Percentiles rank a stretch among this genome's conserved stretches.
These are phyloP conservation scores for Villa cingulata DNA, from an alignment of 2,888 invertebrate genomes.

Conservation along the genomic window DNA sequence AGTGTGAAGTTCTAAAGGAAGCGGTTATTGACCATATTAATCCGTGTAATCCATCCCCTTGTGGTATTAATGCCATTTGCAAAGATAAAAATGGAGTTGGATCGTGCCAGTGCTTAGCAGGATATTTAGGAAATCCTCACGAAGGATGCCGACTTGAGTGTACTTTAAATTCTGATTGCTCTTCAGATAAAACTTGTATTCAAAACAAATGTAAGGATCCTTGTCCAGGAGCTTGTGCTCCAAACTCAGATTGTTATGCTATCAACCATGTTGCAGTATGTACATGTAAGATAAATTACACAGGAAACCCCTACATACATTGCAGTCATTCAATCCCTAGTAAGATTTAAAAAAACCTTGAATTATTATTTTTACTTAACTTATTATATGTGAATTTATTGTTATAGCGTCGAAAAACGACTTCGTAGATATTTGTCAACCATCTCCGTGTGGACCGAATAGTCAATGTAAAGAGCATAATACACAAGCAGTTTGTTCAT, in stretches of 20 bases:
- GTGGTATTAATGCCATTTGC: constrained; percentile 60
- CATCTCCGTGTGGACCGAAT: constrained; percentile 63
- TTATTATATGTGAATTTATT: no score
- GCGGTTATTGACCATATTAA: constrained; percentile 35
- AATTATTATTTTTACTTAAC: no score
- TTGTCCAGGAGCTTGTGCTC: constrained; percentile 64
- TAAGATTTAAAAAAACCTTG: no score
- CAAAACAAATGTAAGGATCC: constrained; percentile 64
- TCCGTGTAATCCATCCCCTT: constrained; percentile 48
- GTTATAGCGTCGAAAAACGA: no score
- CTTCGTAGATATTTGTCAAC: constrained; percentile 47
- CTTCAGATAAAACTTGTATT: constrained; percentile 54
- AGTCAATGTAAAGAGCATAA: constrained; percentile 58
- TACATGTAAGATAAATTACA: constrained; percentile 54
- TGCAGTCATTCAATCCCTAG: constrained; percentile 41
- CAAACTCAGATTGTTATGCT: constrained; percentile 59
- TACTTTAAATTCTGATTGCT: constrained; percentile 56
- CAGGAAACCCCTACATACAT: constrained; percentile 58
- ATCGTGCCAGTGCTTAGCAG: constrained; percentile 55
- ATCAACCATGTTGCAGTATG: constrained; percentile 58
- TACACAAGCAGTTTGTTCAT: constrained; percentile 60
- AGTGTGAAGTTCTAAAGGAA: constrained; percentile 39
- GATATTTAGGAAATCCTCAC: constrained; percentile 66
- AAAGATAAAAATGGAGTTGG: constrained; percentile 48
- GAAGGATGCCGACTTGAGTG: constrained; percentile 65